A percentile compares a stretch with the other conserved stretches of the same genome.
phyloP scores from a whole-genome alignment of 2,888 invertebrate species.

The Cephus pulcher region DNA sequence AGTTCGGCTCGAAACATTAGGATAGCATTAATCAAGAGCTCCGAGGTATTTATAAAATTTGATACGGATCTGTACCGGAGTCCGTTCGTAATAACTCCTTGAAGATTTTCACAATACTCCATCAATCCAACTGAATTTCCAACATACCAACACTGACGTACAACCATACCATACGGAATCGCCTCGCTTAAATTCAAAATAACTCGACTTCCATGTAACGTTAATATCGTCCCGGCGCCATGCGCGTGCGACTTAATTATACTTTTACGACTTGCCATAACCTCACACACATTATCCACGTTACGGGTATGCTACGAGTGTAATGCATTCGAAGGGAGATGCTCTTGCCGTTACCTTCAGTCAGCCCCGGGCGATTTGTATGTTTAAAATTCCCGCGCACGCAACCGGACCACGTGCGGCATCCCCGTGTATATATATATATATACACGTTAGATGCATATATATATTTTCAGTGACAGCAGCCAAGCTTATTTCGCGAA shows the following conservation, averaged over 20 bases:
- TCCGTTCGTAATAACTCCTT: neutral
- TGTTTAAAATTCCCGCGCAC: conserved; percentile 36
- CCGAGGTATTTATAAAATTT: neutral
- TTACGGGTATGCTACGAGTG: neutral
- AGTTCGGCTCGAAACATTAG: neutral
- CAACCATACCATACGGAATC: neutral
- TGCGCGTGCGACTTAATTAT: neutral
- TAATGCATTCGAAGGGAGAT: neutral
- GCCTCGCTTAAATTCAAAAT: neutral
- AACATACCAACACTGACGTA: neutral
- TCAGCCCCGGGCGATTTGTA: conserved; percentile 40
- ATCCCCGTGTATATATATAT: neutral
- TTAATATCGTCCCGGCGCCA: neutral
- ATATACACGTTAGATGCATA: neutral
- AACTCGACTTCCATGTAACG: neutral
- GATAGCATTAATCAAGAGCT: neutral
- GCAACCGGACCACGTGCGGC: conserved; percentile 12
- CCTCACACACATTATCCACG: neutral
- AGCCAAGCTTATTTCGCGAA: neutral
- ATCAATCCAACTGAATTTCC: neutral
- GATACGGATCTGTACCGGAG: neutral
- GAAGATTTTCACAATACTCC: neutral
- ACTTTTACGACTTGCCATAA: neutral
- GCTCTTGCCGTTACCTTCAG: conserved; percentile 37
- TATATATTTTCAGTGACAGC: neutral